A percentile compares a stretch with the other conserved stretches of the same genome.
Conservation (phyloP, 1,140 invertebrate species). For the Calycopis cecrops region DNA sequence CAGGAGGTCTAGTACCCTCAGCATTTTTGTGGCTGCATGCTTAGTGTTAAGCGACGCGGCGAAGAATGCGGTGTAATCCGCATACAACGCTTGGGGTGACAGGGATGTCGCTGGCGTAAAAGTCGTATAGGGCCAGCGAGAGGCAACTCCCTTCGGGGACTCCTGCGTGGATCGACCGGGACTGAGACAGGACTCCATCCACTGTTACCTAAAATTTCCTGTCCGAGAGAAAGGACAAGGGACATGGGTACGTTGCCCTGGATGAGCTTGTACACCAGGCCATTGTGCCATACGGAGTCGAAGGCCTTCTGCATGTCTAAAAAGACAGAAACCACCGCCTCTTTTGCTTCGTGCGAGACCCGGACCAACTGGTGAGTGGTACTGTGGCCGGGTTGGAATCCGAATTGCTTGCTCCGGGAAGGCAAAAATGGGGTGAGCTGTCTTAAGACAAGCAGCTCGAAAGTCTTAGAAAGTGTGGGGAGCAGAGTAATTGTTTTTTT, state of each 20-base stretch:
- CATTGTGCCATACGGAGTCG: slow-evolving; percentile 28
- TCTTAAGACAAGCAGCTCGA: slow-evolving; percentile 36
- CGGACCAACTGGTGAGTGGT: slow-evolving; percentile 32
- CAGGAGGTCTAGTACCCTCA: slow-evolving; percentile 23
- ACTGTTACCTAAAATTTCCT: slow-evolving; percentile 20
- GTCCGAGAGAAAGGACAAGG: slow-evolving; percentile 13
- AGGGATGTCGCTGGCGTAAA: slow-evolving; percentile 25
- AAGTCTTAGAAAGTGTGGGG: slow-evolving; percentile 31
- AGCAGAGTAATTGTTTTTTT: slow-evolving; percentile 51
- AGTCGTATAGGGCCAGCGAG: slow-evolving; percentile 18
- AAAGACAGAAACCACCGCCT: slow-evolving; percentile 19
- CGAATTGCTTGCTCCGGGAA: slow-evolving; percentile 37
- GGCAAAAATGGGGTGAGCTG: slow-evolving; percentile 17
- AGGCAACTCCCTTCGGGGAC: slow-evolving; percentile 25
- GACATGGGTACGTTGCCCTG: not conserved
- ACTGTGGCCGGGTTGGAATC: slow-evolving; percentile 40
- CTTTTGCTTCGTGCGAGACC: slow-evolving; percentile 30
- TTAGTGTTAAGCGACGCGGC: slow-evolving; percentile 16
- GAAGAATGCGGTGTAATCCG: slow-evolving; percentile 26
- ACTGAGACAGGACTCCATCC: slow-evolving; percentile 3
- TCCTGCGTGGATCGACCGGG: slow-evolving; percentile 14
- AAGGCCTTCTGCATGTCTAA: slow-evolving; percentile 3
- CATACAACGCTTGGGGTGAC: slow-evolving; percentile 14
- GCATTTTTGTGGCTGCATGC: slow-evolving; percentile 24
- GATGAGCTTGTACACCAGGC: slow-evolving; percentile 23